Evolutionary conservation across 2,113 vertebrate species (phyloP), one percentile per base, ranked within the genome.

Genomic region (Alligator mississippiensis): DNA sequence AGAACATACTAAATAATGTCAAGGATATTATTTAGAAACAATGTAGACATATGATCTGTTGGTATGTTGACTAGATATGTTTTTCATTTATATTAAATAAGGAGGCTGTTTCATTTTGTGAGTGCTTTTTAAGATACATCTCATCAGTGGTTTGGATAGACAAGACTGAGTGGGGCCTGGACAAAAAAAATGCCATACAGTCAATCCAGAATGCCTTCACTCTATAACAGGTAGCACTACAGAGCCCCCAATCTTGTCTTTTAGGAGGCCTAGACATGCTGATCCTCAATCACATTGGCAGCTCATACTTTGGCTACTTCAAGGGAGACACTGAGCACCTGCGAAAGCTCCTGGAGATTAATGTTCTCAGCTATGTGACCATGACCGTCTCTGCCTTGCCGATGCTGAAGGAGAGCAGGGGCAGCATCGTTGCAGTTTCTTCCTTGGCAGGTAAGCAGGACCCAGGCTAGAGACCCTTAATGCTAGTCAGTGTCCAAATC

Each of bases 251-350:
- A 3, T 2, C n/a, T n/a, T 75, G 92, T 90, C 81, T 95, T 93
- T 7, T 92, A 98, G 98, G 98, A 0, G 97, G 97, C 58, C 93
- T 98, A 1, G 98, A 98, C 62, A 98, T 98, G 98, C 97, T 98
- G 58, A 97, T 98, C 89, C 95, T 98, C 4, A 98, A 98, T 82
- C 98, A 98, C 83, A 93, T 98, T 15, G 85, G 88, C 68, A 3
- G 0, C 1, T 4, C 0, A 6, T 1, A 80, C 57, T 30, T 98
- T 92, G 4, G 1, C 27, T 91, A 66, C 80, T 98, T 98, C 34
- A 7, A 82, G 0, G 84, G 89, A 5, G 95, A 98, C 0, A 55
- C 98, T 19, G 89, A 1, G 1, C 12, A 92, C 0, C 1, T 98
- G 14, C 95, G 97, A 13, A 83, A 58, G 75, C 75, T 25, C 68